These are phyloP conservation scores for Phrynocephalus vlangalii DNA, from an alignment of 2,797 vertebrate genomes.

Conservation along the genomic window DNA sequence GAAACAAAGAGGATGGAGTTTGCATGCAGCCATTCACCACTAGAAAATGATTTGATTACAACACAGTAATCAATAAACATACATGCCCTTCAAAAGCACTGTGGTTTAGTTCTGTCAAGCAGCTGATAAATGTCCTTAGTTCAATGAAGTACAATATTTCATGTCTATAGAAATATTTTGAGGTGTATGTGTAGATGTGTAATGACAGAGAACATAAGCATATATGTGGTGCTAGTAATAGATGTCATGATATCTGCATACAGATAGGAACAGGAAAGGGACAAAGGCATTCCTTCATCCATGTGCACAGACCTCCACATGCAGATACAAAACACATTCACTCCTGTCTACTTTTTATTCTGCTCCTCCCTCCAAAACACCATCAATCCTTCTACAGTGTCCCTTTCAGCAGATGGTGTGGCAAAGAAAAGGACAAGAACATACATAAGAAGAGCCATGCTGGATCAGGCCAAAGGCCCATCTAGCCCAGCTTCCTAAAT, in stretches of 20 bases:
- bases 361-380: too few species aligned
- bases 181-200: too few species aligned
- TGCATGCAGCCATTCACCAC: background rate
- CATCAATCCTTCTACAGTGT: too few species aligned
- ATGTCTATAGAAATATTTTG: background rate
- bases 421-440: too few species aligned
- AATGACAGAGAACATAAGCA: background rate
- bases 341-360: too few species aligned
- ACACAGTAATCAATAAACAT: background rate
- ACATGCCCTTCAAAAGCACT: conserved; percentile 8
- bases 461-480: too few species aligned
- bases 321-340: too few species aligned
- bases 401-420: too few species aligned
- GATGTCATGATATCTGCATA: background rate
- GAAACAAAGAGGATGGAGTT: conserved; percentile 23
- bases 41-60: conserved; percentile 37
- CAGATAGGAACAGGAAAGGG: background rate
- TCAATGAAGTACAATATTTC: background rate
- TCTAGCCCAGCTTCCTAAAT: too few species aligned
- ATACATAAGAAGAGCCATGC: too few species aligned
- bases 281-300: too few species aligned
- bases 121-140: conserved; percentile 7
- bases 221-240: background rate
- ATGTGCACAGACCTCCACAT: too few species aligned
- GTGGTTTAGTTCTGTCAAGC: conserved; percentile 26